Conservation (phyloP, 1,140 invertebrate species). For the Pseudomyrmex concolor region DNA sequence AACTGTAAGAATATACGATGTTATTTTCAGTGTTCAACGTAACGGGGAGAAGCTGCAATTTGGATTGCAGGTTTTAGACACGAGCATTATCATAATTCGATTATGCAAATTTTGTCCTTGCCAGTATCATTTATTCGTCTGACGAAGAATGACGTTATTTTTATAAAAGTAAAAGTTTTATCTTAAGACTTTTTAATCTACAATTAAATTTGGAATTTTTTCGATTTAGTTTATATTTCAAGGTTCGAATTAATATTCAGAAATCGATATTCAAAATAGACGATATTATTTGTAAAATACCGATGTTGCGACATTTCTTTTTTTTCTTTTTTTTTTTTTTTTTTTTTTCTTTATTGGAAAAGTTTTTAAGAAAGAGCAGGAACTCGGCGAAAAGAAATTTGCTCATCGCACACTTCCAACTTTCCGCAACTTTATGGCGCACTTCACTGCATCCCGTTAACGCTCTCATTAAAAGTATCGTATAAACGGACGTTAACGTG, state of each 20-base stretch:
- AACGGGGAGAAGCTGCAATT: not conserved
- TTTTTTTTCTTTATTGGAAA: not conserved
- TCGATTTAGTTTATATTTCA: not conserved
- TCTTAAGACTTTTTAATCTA: no score
- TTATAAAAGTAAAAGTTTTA: not conserved
- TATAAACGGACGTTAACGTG: constrained; percentile 5
- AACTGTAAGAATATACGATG: not conserved
- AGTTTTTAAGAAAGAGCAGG: not conserved
- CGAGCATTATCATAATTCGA: constrained; percentile 12
- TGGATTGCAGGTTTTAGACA: constrained; percentile 6
- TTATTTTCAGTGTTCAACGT: not conserved
- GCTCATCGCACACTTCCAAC: not conserved
- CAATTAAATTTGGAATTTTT: no score
- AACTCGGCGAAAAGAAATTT: constrained; percentile 3
- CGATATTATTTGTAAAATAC: not conserved
- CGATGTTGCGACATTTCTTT: not conserved
- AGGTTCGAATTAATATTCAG: constrained; percentile 4
- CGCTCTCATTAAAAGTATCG: constrained; percentile 33
- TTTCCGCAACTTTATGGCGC: constrained; percentile 4
- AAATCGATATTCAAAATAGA: not conserved
- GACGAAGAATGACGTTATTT: not conserved
- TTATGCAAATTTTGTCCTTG: constrained; percentile 24
- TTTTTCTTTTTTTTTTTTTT: no score
- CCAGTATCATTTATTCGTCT: not conserved
- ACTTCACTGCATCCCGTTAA: not conserved